These are phyloP conservation scores for Clangula hyemalis DNA, from an alignment of 2,797 vertebrate species.

Conservation along the genomic window DNA sequence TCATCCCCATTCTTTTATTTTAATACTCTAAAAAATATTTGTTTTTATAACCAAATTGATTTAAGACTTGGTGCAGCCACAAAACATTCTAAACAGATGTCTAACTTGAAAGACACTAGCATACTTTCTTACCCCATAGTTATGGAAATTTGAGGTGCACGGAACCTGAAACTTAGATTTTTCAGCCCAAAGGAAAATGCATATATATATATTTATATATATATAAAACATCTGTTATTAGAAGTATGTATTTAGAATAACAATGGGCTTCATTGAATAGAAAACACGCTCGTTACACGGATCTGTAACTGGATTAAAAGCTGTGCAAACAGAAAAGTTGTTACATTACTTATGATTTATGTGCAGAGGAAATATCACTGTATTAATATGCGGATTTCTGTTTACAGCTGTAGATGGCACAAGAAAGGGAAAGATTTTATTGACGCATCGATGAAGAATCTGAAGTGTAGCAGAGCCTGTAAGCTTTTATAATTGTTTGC, in stretches of 20 bases:
- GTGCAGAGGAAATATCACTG: background rate
- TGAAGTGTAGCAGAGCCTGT: background rate
- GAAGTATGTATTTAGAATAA: background rate
- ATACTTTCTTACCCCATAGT: background rate
- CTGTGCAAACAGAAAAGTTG: background rate
- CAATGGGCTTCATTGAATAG: background rate
- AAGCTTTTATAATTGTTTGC: background rate
- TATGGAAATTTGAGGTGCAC: background rate
- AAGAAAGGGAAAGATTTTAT: background rate
- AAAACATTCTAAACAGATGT: conserved; percentile 69
- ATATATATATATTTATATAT: background rate
- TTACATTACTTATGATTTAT: background rate
- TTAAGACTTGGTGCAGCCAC: conserved; percentile 25
- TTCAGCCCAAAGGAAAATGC: background rate
- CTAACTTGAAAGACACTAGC: conserved; percentile 34
- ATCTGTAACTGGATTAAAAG: background rate
- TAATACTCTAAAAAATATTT: conserved; percentile 63
- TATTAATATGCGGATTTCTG: background rate
- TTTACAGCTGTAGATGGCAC: background rate
- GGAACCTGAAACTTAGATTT: conserved; percentile 4
- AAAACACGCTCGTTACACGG: background rate
- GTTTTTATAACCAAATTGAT: conserved; percentile 69
- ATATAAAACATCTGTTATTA: background rate
- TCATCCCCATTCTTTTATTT: conserved; percentile 47
- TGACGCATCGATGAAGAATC: background rate